Percentiles rank a stretch among this genome's conserved stretches.
Evolutionary conservation across 1,140 invertebrate genomes (phyloP).

Genomic region (Amphibalanus amphitrite): DNA sequence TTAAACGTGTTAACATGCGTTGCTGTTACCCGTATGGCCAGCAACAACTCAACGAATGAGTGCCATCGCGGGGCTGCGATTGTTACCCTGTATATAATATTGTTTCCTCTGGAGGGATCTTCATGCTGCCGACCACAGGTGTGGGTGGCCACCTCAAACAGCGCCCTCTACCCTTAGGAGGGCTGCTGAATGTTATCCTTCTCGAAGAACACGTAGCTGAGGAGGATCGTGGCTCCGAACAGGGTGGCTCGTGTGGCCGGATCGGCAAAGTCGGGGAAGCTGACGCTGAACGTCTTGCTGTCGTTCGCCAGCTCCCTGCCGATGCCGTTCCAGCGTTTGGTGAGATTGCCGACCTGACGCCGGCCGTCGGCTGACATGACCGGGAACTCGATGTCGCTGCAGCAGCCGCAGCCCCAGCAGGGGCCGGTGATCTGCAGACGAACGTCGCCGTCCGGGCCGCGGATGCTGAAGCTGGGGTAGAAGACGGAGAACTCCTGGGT

Average conservation of each 20-base stretch:
- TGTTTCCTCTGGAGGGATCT: too few species aligned
- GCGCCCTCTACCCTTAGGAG: too few species aligned
- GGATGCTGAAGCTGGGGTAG: not conserved
- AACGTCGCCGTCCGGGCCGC: not conserved
- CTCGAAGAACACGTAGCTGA: not conserved
- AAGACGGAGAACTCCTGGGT: not conserved
- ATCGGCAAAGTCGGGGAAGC: not conserved
- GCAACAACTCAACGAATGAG: too few species aligned
- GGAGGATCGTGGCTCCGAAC: not conserved
- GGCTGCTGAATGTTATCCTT: not conserved
- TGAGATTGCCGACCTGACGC: not conserved
- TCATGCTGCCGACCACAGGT: too few species aligned
- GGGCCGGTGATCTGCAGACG: not conserved
- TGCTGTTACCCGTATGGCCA: too few species aligned
- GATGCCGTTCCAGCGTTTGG: not conserved
- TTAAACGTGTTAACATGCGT: too few species aligned
- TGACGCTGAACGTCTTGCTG: not conserved
- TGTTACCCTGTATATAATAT: too few species aligned
- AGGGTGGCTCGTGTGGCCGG: not conserved
- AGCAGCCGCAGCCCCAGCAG: not conserved
- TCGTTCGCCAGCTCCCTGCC: not conserved
- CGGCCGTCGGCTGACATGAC: not conserved
- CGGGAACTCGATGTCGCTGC: not conserved
- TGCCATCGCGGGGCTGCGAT: too few species aligned
- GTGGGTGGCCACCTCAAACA: too few species aligned